Evolutionary conservation across 2,888 invertebrate genomes (phyloP), one percentile per base, ranked within the genome.

Genomic region (Diaphora mendica): DNA sequence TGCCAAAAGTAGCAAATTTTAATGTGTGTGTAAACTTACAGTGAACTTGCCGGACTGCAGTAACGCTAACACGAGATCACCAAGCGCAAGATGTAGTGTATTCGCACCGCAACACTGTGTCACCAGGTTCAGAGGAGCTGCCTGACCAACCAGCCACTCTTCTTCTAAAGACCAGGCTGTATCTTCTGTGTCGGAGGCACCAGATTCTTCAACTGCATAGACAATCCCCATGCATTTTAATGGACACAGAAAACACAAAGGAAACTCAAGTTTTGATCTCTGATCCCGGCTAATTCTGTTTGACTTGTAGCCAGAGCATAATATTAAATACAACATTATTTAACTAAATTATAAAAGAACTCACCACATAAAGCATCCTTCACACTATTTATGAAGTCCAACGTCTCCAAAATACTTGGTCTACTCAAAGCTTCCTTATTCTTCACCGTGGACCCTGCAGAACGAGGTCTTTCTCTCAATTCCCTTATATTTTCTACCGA

Each of bases 351-450:
- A 13, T 59, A 13, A 13, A 26, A 3, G 13, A 62, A 86, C 92
- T 90, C 73, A 95, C 95, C 95, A 85, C 91, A 91, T 20, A 95
- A 82, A 42, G 94, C 93, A 82, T 93, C 90, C 74, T 93, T 95
- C 0, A 95, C 94, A 39, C 95, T 91, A 75, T 94, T 95, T 51
- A 95, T 95, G 79, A 95, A 95, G 70, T 95, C 95, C 85, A 95
- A 77, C 0, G 95, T 95, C 89, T 95, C 96, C 83, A 95, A 77
- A 30, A 96, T 87, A 72, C 90, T 94, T 0, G 96, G 96, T 87
- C 95, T 93, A 79, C 91, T 93, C 79, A 94, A 76, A 2, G 90
- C 86, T 65, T 94, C 93, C 74, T 92, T 94, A 73, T 91, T 90
- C 85, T 92, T 93, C 51, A 95, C 81, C 67, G 95, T 94, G 73